Evolutionary conservation across 2,113 vertebrate species (phyloP).

Genomic region (Brevimyrus niger): DNA sequence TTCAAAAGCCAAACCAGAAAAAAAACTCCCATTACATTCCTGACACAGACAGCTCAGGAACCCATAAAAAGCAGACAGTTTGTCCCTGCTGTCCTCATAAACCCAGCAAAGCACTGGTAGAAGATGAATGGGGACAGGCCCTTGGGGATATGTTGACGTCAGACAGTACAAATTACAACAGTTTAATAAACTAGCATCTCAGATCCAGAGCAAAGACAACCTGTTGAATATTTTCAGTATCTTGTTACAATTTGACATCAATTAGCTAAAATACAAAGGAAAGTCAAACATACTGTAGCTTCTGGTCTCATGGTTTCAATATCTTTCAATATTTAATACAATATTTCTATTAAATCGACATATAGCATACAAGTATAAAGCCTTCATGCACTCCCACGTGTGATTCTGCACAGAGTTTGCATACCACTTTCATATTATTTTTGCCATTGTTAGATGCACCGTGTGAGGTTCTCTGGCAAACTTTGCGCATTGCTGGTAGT

Average conservation of each 20-base stretch:
- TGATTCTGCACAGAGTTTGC: background rate
- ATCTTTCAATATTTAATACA: too few species aligned
- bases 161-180: background rate
- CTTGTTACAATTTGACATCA: background rate
- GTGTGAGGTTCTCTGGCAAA: background rate
- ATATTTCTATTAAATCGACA: background rate
- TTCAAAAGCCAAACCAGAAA: background rate
- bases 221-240: background rate
- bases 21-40: background rate
- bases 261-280: background rate
- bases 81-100: background rate
- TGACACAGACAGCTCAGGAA: background rate
- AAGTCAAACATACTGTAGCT: background rate
- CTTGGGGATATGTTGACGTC: background rate
- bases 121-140: slow-evolving; percentile 8
- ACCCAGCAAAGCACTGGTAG: background rate
- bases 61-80: background rate
- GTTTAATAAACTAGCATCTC: background rate
- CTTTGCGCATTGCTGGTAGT: background rate
- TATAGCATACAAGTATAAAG: background rate
- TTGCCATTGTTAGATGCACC: background rate
- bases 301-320: background rate
- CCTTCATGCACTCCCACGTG: background rate
- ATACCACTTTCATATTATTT: background rate
- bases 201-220: background rate